Evolutionary conservation across 1,140 invertebrate species (phyloP), one percentile per base, ranked within the genome.

Genomic region (Dendrolimus kikuchii): DNA sequence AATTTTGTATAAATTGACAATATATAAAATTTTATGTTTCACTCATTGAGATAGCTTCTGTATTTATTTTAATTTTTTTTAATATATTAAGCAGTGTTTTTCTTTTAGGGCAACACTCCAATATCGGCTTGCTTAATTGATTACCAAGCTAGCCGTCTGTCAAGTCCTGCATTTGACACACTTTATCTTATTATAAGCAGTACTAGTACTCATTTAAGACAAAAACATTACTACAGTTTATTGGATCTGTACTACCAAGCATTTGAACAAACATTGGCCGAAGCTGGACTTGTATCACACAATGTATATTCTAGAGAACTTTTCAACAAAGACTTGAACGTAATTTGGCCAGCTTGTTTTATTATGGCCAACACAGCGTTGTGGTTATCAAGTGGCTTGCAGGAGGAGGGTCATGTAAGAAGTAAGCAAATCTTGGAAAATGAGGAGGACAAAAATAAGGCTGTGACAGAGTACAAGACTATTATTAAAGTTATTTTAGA

Each of bases 361-460:
- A 78, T 82, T 59, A 60, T 71, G 10, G 81, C 74, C 0, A 86
- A 86, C 54, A 81, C 81, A 44, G 79, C 79, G 7, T 48, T 82
- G 38, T 86, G 82, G 82, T 55, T 86, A 5, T 69, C 67, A 7
- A 73, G 60, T 60, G 82, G 82, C 4, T 57, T 82, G 23, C 80
- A 83, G 62, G 56, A 80, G 57, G 80, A 81, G 55, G 82, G 82
- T 6, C 77, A 86, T 74, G 80, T 86, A 4, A 71, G 65, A 47
- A 86, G 82, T 55, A 86, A 77, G 51, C 54, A 59, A 23, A 40
- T 70, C 39, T 72, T 64, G 45, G 55, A 40, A 9, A 80, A 70
- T 36, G 46, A 59, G 39, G 60, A 65, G 44, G 76, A 82, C n/a
- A 75, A 62, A 54, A 40, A 56, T 38, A 43, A 52, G 37, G 80